Evolutionary conservation across 2,888 invertebrate genomes (phyloP).

Genomic region (Luperina nickerlii): DNA sequence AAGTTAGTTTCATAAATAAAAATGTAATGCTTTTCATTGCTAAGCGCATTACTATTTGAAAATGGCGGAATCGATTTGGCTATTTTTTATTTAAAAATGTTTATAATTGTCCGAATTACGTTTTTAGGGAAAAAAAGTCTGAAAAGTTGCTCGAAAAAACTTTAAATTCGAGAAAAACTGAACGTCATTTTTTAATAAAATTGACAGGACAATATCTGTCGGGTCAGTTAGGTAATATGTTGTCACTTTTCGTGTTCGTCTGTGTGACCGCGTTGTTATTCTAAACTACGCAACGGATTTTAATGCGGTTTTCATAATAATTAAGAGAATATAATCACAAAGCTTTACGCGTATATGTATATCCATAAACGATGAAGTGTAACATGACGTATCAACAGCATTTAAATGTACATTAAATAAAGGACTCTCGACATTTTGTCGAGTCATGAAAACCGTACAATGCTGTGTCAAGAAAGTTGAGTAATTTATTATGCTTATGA

Average conservation of each 20-base stretch:
- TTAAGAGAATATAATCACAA: neutral
- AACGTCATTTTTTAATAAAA: neutral
- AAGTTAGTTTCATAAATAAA: neutral
- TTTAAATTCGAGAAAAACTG: neutral
- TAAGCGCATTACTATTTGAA: neutral
- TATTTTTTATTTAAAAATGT: neutral
- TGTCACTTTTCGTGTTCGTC: neutral
- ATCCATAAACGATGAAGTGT: neutral
- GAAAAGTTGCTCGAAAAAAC: neutral
- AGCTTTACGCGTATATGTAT: no score
- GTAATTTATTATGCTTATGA: neutral
- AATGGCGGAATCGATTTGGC: neutral
- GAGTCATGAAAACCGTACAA: neutral
- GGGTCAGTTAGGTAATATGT: neutral
- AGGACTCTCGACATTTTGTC: neutral
- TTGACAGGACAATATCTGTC: neutral
- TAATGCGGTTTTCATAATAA: neutral
- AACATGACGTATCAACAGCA: neutral
- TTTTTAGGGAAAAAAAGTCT: neutral
- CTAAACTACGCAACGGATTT: neutral
- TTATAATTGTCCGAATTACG: neutral
- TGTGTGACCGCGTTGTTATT: no score
- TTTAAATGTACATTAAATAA: neutral
- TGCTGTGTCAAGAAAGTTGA: neutral
- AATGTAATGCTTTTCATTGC: neutral